phyloP scores from a whole-genome alignment of 2,888 invertebrate species.

The Agrotis exclamationis region DNA sequence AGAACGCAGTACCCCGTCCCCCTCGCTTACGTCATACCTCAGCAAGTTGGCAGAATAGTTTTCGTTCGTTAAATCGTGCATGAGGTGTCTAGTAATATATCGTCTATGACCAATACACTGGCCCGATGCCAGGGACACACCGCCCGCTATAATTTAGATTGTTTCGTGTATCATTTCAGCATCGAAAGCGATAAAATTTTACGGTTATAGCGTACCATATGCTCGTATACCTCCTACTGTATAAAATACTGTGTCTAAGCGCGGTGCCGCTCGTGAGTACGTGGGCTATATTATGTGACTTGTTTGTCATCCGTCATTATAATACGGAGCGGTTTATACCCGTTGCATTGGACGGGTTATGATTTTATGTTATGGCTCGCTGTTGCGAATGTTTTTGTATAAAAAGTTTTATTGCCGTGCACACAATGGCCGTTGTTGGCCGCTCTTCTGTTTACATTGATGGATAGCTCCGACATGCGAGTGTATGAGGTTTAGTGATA shows the following conservation, averaged over 20 bases:
- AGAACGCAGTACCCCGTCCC: no score
- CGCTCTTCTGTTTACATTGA: constrained; percentile 38
- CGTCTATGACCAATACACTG: no score
- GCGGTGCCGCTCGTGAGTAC: constrained; percentile 43
- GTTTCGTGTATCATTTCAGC: constrained; percentile 90
- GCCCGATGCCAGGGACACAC: constrained; percentile 83
- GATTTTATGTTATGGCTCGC: constrained; percentile 49
- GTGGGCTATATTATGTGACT: constrained; percentile 43
- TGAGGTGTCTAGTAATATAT: no score
- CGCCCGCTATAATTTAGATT: constrained; percentile 87
- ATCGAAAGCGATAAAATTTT: constrained; percentile 90
- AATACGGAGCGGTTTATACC: constrained; percentile 40
- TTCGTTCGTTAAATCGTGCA: no score
- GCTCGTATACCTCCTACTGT: constrained; percentile 75
- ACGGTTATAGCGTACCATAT: constrained; percentile 87
- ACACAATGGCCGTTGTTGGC: constrained; percentile 46
- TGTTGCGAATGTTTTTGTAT: constrained; percentile 58
- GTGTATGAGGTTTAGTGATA: constrained; percentile 19
- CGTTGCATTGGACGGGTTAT: constrained; percentile 51
- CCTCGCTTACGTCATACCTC: no score
- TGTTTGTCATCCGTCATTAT: constrained; percentile 63
- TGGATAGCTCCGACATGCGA: constrained; percentile 16
- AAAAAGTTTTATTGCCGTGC: constrained; percentile 54
- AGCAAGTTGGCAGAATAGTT: no score
- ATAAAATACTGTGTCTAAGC: constrained; percentile 79